Evolutionary conservation across 2,888 invertebrate genomes (phyloP), one percentile per base, ranked within the genome.

Genomic region (Sthenelais limicola): DNA sequence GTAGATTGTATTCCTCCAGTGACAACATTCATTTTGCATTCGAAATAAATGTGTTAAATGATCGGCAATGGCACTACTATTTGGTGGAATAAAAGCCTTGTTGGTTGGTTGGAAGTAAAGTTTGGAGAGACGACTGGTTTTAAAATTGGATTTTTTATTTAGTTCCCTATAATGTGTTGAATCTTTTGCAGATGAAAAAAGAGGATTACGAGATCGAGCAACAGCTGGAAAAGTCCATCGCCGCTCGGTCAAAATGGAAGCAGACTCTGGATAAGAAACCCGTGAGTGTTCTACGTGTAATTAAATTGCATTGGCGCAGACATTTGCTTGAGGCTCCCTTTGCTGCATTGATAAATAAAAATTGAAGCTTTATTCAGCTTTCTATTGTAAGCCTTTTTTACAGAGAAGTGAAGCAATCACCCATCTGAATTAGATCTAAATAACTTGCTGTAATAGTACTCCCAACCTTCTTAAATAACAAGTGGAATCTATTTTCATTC

Each of bases 201-300:
- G 71, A 74, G 28, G 73, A 74, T 21, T 52, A 52, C 26, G 73
- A 74, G 32, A 30, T 48, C 3, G 48, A 62, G 33, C 67, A 66
- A 66, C n/a, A 15, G 1, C 33, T 66, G 5, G 68, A 72, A 30
- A 68, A 72, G 28, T 72, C 74, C 18, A 43, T 68, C 21, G n/a
- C 47, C 4, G 35, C 66, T 9, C 30, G 68, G 9, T 48, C 51
- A 15, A 71, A 51, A 28, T 68, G 67, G 67, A 74, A 71, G 54
- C 35, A 71, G 24, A 26, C 43, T 0, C 0, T 52, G 5, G 54
- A 43, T 18, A 35, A 35, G 28, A 62, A 48, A 30, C 18, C n/a
- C 24, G 67, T 74, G 26, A 58, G 52, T 12, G 9, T 43, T 58
- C 3, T 33, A 9, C 9, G 30, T 43, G 5, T 24, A 66, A n/a